A percentile compares a stretch with the other conserved stretches of the same genome.
Evolutionary conservation across 1,140 invertebrate species (phyloP).

Genomic region (Triops cancriformis): DNA sequence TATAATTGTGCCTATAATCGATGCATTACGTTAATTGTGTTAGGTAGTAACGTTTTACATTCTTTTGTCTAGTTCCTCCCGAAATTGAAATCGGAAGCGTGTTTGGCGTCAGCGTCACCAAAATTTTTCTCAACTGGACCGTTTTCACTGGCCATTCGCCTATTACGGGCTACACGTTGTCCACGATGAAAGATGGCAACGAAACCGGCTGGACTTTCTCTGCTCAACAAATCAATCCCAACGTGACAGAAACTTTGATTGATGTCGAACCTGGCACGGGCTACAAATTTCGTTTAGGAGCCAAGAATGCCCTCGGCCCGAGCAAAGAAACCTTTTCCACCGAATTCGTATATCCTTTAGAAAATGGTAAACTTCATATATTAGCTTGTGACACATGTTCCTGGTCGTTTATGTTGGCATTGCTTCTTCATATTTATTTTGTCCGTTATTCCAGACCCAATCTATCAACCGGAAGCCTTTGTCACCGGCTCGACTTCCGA

Average conservation of each 20-base stretch:
- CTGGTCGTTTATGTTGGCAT: no score
- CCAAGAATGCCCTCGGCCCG: slow-evolving; percentile 40
- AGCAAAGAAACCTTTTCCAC: neutral
- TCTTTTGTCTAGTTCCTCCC: slow-evolving; percentile 56
- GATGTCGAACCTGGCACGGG: slow-evolving; percentile 28
- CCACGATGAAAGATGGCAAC: slow-evolving; percentile 34
- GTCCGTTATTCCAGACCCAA: slow-evolving; percentile 50
- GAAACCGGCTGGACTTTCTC: slow-evolving; percentile 13
- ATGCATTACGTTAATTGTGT: no score
- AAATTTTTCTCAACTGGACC: slow-evolving; percentile 75
- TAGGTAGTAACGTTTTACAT: slow-evolving; percentile 26
- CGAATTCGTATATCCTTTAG: slow-evolving; percentile 25
- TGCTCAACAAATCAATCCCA: neutral
- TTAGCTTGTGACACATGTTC: no score
- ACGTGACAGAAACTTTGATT: slow-evolving; percentile 29
- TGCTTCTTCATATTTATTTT: no score
- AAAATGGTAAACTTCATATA: slow-evolving; percentile 38
- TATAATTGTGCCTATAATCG: no score
- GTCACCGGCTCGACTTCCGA: slow-evolving; percentile 65
- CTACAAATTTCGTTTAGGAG: slow-evolving; percentile 32
- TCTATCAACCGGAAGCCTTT: slow-evolving; percentile 63
- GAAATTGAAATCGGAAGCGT: slow-evolving; percentile 60
- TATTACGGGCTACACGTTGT: slow-evolving; percentile 54
- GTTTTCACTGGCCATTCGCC: slow-evolving; percentile 64
- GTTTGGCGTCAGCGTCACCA: slow-evolving; percentile 60